phyloP scores from a whole-genome alignment of 2,888 invertebrate genomes.

The Eupeodes latifasciatus region DNA sequence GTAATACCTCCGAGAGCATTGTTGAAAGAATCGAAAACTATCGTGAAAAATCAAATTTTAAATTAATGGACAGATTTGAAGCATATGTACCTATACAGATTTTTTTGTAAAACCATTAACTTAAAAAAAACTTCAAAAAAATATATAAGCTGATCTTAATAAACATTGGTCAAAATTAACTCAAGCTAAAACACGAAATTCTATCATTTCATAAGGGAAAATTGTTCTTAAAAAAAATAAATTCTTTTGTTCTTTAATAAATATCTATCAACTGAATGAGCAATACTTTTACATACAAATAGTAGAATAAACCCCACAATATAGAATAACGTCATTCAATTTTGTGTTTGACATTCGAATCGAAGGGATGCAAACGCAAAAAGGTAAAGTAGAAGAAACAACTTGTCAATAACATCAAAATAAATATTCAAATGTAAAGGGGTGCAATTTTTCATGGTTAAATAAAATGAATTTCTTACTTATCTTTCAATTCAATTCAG shows the following conservation, averaged over 20 bases:
- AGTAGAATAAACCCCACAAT: slow-evolving; percentile 45
- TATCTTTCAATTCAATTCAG: background rate
- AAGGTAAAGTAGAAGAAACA: slow-evolving; percentile 44
- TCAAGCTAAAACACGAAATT: no score
- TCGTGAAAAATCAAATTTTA: no score
- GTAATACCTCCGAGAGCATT: no score
- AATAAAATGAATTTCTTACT: background rate
- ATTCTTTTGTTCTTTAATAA: slow-evolving; percentile 49
- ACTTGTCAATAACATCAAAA: slow-evolving; percentile 67
- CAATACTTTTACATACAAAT: slow-evolving; percentile 49
- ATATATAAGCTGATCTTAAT: no score
- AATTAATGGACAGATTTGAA: no score
- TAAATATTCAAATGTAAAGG: background rate
- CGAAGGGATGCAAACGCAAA: slow-evolving; percentile 59
- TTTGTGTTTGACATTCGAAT: slow-evolving; percentile 42
- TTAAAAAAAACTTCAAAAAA: no score
- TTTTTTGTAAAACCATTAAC: no score
- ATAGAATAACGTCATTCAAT: slow-evolving; percentile 44
- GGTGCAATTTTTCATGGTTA: background rate
- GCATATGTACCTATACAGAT: no score
- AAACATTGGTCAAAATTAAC: no score
- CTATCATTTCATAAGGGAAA: no score
- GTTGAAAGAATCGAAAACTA: no score
- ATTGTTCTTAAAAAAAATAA: background rate
- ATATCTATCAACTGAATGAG: slow-evolving; percentile 55